phyloP scores from a whole-genome alignment of 2,888 invertebrate genomes.

The Hyposoter dolosus region DNA sequence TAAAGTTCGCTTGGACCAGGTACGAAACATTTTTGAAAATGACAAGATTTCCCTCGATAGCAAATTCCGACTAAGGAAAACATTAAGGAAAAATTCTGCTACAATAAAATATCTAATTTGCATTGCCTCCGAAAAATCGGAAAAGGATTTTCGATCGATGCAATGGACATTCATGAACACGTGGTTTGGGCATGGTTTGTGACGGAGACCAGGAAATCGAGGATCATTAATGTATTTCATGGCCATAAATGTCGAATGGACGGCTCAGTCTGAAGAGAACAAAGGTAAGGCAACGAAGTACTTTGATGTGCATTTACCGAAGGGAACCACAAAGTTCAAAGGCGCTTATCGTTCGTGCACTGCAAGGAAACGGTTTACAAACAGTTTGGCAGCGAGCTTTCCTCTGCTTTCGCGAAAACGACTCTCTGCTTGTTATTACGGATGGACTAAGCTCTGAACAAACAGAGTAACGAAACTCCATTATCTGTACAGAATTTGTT shows the following conservation, averaged over 20 bases:
- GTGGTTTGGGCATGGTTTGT: not conserved
- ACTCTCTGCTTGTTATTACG: constrained; percentile 34
- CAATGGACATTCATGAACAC: not conserved
- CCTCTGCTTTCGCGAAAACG: constrained; percentile 31
- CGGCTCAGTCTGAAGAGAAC: not conserved
- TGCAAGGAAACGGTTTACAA: constrained; percentile 52
- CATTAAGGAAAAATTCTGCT: no score
- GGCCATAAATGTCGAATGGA: constrained; percentile 20
- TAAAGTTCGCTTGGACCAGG: no score
- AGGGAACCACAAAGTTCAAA: constrained; percentile 38
- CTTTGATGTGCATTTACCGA: constrained; percentile 33
- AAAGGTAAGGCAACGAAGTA: not conserved
- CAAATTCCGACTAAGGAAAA: no score
- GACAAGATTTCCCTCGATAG: no score
- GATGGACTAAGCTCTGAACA: constrained; percentile 47
- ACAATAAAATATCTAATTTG: no score
- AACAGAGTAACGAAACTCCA: constrained; percentile 59
- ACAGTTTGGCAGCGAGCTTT: constrained; percentile 52
- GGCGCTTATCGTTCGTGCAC: constrained; percentile 48
- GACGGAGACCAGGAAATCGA: not conserved
- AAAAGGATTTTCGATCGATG: not conserved
- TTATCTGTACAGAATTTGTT: constrained; percentile 9
- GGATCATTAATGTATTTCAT: constrained; percentile 3
- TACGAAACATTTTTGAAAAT: no score
- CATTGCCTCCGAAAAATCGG: not conserved